Conservation (phyloP, 1,140 invertebrate genomes). For the Armadillidium nasatum region DNA sequence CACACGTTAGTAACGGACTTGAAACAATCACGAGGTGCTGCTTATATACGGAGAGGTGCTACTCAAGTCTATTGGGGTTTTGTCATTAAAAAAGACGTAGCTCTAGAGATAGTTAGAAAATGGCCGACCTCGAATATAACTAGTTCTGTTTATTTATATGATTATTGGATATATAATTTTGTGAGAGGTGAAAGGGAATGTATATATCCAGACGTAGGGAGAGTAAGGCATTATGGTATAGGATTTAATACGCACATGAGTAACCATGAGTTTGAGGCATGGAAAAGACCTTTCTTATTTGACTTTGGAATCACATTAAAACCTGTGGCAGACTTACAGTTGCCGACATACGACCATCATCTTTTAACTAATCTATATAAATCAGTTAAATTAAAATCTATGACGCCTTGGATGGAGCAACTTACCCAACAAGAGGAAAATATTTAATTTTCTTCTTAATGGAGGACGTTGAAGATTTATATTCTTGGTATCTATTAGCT, state of each 20-base stretch:
- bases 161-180: slow-evolving; percentile 34
- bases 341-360: not conserved
- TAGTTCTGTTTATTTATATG: slow-evolving; percentile 26
- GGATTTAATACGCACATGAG: slow-evolving; percentile 26
- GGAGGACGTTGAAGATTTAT: not conserved
- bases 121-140: slow-evolving; percentile 24
- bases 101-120: slow-evolving; percentile 25
- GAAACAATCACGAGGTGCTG: slow-evolving; percentile 12
- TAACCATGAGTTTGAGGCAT: not conserved
- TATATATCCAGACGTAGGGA: slow-evolving; percentile 35
- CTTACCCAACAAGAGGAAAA: not conserved
- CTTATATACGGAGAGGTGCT: slow-evolving; percentile 26
- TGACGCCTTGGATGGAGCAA: not conserved
- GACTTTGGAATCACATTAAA: not conserved
- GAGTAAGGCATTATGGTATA: slow-evolving; percentile 36
- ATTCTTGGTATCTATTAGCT: not conserved
- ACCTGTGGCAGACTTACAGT: not conserved
- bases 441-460: not conserved
- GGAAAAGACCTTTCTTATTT: not conserved
- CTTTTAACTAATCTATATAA: not conserved
- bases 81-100: slow-evolving; percentile 30
- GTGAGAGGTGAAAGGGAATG: slow-evolving; percentile 32
- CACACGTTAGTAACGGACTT: slow-evolving; percentile 45
- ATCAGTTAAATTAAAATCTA: not conserved
- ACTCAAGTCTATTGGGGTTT: slow-evolving; percentile 38